These are phyloP conservation scores for Drosophila acutilabella DNA, from an alignment of 2,888 invertebrate species.

Conservation along the genomic window DNA sequence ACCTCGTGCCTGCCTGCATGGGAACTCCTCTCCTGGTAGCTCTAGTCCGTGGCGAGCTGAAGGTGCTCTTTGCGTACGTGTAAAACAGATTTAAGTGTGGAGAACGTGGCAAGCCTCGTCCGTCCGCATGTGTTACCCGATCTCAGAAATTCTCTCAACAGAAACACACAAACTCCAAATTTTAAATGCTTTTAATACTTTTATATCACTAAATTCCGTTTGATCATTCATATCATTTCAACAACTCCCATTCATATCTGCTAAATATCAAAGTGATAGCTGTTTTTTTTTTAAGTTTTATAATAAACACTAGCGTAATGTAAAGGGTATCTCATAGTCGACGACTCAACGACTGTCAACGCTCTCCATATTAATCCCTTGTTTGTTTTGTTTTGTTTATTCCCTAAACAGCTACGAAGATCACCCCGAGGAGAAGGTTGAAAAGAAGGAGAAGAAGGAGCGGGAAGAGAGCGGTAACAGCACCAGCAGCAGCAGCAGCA, in stretches of 20 bases:
- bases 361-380: neutral
- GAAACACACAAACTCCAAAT: too few species aligned
- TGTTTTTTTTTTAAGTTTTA: neutral
- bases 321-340: neutral
- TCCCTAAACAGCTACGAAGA: slow-evolving; percentile 88
- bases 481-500: slow-evolving; percentile 73
- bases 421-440: slow-evolving; percentile 87
- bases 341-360: neutral
- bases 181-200: too few species aligned
- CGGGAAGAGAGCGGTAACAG: slow-evolving; percentile 62
- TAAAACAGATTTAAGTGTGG: neutral
- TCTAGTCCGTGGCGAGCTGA: slow-evolving; percentile 94
- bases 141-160: too few species aligned
- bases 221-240: too few species aligned
- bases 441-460: slow-evolving; percentile 84
- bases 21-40: slow-evolving; percentile 96
- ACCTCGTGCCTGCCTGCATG: slow-evolving; percentile 98
- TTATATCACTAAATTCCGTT: too few species aligned
- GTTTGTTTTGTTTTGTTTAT: neutral
- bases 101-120: too few species aligned
- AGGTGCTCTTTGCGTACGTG: slow-evolving; percentile 94
- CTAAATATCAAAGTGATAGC: too few species aligned
- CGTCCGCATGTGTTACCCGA: too few species aligned
- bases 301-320: neutral
- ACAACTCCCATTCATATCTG: too few species aligned